Percentiles rank a stretch among this genome's conserved stretches.
phyloP scores from a whole-genome alignment of 2,797 vertebrate species.

The Macroramphosus scolopax region DNA sequence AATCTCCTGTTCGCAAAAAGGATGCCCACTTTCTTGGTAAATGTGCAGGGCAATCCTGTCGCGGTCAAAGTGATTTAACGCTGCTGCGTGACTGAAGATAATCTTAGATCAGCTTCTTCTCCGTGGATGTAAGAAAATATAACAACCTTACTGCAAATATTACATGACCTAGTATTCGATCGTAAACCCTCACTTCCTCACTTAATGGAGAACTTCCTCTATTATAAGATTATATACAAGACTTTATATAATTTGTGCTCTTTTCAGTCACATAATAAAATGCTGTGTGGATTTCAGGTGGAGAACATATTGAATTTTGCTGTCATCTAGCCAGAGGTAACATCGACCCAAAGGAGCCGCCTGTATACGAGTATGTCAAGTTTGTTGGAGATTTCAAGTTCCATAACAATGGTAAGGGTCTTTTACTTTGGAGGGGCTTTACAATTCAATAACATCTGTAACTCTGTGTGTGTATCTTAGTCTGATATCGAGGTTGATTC shows the following conservation, averaged over 20 bases:
- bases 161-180: too few species aligned
- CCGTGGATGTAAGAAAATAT: not conserved
- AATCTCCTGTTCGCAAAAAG: slow-evolving; percentile 1
- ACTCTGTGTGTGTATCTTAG: too few species aligned
- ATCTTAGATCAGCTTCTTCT: not conserved
- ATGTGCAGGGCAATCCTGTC: slow-evolving; percentile 1
- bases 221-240: too few species aligned
- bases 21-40: not conserved
- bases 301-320: slow-evolving; percentile 89
- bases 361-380: slow-evolving; percentile 90
- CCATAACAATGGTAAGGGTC: slow-evolving; percentile 85
- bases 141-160: too few species aligned
- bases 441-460: too few species aligned
- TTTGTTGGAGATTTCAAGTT: slow-evolving; percentile 91
- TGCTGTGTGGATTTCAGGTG: slow-evolving; percentile 72
- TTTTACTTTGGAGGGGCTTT: not conserved
- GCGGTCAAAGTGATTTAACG: not conserved
- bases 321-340: slow-evolving; percentile 91
- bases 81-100: not conserved
- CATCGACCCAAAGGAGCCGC: slow-evolving; percentile 75
- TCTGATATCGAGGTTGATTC: too few species aligned
- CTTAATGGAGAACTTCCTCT: too few species aligned
- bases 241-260: too few species aligned
- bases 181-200: too few species aligned
- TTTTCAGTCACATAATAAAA: not conserved